These are phyloP conservation scores for Globodera ellingtonae DNA, from an alignment of 1,140 invertebrate genomes.

Conservation along the genomic window DNA sequence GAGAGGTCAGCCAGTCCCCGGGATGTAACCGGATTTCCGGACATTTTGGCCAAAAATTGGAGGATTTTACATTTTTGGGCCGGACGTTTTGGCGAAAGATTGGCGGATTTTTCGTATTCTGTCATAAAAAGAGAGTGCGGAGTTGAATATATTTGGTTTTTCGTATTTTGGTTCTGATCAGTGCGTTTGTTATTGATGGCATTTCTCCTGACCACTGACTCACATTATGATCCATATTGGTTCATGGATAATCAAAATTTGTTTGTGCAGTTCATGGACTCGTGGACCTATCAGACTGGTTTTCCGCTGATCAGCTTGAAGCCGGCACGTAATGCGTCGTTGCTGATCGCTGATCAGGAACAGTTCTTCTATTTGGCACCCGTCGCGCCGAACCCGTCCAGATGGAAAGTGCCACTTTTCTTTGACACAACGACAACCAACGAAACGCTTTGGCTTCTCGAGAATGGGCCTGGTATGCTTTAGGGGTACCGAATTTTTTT, in stretches of 20 bases:
- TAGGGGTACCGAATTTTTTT: background rate
- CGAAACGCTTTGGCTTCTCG: conserved; percentile 2
- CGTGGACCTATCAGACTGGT: conserved; percentile 32
- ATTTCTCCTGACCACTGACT: no score
- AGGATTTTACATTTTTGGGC: no score
- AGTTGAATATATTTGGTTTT: no score
- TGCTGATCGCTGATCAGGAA: conserved; percentile 17
- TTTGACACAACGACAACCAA: background rate
- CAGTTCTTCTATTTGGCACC: conserved; percentile 21
- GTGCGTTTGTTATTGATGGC: no score
- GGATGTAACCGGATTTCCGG: no score
- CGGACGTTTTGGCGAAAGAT: no score
- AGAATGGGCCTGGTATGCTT: conserved; percentile 5
- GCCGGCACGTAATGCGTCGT: background rate
- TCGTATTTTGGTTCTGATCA: no score
- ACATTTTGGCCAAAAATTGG: no score
- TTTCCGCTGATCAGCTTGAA: conserved; percentile 30
- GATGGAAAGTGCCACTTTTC: conserved; percentile 33
- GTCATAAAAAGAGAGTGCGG: no score
- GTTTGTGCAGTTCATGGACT: conserved; percentile 25
- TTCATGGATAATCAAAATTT: no score
- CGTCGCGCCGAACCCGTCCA: conserved; percentile 7
- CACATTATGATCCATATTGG: no score
- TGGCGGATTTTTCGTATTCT: no score
- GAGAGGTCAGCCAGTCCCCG: conserved; percentile 7